phyloP scores from a whole-genome alignment of 92 coral and sea anemone species.

The Virgularia gustaviana region DNA sequence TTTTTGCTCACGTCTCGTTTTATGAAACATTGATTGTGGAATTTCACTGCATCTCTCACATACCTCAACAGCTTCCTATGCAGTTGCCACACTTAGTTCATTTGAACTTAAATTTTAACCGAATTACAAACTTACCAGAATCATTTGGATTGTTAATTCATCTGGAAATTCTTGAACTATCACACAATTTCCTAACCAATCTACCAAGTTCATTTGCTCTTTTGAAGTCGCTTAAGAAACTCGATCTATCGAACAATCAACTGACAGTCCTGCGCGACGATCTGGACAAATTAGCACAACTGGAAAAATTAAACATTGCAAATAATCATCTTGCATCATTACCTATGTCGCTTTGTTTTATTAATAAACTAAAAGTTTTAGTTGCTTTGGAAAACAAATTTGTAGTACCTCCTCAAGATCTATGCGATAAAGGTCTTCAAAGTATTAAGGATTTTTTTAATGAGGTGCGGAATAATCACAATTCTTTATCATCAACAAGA shows the following conservation, averaged over 20 bases:
- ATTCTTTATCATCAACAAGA: conserved; percentile 37
- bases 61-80: conserved; percentile 82
- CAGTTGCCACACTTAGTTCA: conserved; percentile 80
- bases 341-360: conserved; percentile 69
- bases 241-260: conserved; percentile 78
- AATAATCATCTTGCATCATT: conserved; percentile 74
- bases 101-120: conserved; percentile 79
- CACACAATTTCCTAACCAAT: conserved; percentile 70
- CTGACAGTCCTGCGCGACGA: conserved; percentile 62
- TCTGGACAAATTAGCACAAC: conserved; percentile 68
- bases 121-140: conserved; percentile 68
- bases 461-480: too few relatives aligned
- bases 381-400: conserved; percentile 82
- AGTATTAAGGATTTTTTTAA: conserved; percentile 59
- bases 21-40: conserved; percentile 83
- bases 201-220: conserved; percentile 76
- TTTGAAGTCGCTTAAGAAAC: conserved; percentile 71
- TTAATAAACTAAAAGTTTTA: conserved; percentile 59
- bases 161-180: conserved; percentile 69
- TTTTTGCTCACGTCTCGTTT: conserved; percentile 60
- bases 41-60: conserved; percentile 67
- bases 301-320: conserved; percentile 71
- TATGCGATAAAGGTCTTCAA: conserved; percentile 84
- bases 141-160: conserved; percentile 88
- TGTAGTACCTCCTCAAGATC: conserved; percentile 77